Evolutionary conservation across 1,140 invertebrate species (phyloP).

Genomic region (Anoplolepis gracilipes): DNA sequence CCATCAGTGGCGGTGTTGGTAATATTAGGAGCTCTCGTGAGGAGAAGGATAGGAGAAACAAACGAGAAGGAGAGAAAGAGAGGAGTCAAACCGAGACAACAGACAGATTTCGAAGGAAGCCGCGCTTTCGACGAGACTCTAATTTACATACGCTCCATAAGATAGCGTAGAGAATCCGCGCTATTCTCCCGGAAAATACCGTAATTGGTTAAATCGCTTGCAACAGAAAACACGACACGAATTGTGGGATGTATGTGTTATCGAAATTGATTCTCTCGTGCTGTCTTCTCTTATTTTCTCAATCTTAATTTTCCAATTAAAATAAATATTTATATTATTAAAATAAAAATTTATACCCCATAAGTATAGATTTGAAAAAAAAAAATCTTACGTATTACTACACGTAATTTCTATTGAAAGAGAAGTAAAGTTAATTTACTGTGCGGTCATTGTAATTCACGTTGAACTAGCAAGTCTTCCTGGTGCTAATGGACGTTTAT

Average conservation of each 20-base stretch:
- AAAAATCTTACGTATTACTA: not conserved
- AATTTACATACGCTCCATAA: conserved; percentile 83
- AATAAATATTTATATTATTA: too few relatives aligned
- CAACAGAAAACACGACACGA: conserved; percentile 73
- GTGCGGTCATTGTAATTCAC: conserved; percentile 8
- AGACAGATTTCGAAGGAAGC: conserved; percentile 71
- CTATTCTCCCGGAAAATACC: conserved; percentile 83
- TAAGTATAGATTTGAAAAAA: not conserved
- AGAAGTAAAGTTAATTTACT: conserved; percentile 47
- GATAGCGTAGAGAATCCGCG: conserved; percentile 77
- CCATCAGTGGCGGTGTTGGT: conserved; percentile 75
- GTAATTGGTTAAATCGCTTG: conserved; percentile 82
- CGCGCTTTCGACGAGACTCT: conserved; percentile 78
- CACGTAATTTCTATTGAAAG: not conserved
- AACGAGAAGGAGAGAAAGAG: conserved; percentile 5
- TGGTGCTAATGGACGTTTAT: conserved; percentile 72
- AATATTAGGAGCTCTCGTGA: conserved; percentile 75
- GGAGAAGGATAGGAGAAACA: conserved; percentile 31
- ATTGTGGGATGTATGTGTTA: conserved; percentile 72
- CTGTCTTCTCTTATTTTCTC: not conserved
- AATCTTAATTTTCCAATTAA: conserved; percentile 2
- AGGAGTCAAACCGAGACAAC: conserved; percentile 45
- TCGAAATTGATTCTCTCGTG: not conserved
- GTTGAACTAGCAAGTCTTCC: conserved; percentile 55
- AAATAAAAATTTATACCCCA: not conserved